These are phyloP conservation scores for Pheosia tremula DNA, from an alignment of 2,888 invertebrate genomes.

Conservation along the genomic window DNA sequence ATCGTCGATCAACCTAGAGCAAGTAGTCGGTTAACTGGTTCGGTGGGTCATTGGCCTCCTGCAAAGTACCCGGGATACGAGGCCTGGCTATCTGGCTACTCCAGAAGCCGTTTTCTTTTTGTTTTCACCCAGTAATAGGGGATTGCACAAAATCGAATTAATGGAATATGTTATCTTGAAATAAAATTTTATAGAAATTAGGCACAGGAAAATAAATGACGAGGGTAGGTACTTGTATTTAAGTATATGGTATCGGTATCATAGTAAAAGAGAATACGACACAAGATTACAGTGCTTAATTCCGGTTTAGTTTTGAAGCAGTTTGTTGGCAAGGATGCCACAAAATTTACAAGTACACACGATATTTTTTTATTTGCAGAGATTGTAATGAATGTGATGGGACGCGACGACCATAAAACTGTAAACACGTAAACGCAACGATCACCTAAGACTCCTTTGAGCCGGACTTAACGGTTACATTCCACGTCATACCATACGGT, in stretches of 20 bases:
- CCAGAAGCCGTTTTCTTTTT: not conserved
- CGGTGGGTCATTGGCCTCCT: constrained; percentile 50
- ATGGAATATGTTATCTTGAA: no score
- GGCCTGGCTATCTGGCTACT: constrained; percentile 19
- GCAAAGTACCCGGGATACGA: constrained; percentile 22
- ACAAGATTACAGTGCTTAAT: no score
- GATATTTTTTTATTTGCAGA: not conserved
- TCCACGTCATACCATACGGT: not conserved
- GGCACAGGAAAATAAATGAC: no score
- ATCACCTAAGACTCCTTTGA: not conserved
- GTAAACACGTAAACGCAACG: not conserved
- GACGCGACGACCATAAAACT: not conserved
- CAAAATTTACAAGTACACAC: not conserved
- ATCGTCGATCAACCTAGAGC: constrained; percentile 34
- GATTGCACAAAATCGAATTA: no score
- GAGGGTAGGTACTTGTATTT: no score
- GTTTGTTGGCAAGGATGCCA: not conserved
- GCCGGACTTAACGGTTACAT: not conserved
- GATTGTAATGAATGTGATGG: not conserved
- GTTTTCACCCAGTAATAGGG: not conserved
- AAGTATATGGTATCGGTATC: no score
- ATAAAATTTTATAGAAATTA: no score
- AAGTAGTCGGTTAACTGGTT: constrained; percentile 48
- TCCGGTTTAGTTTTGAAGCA: no score
- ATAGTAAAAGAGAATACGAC: no score